A percentile compares a stretch with the other conserved stretches of the same genome.
Conservation (phyloP, 2,113 vertebrate species). For the Spizaetus ornatus region DNA sequence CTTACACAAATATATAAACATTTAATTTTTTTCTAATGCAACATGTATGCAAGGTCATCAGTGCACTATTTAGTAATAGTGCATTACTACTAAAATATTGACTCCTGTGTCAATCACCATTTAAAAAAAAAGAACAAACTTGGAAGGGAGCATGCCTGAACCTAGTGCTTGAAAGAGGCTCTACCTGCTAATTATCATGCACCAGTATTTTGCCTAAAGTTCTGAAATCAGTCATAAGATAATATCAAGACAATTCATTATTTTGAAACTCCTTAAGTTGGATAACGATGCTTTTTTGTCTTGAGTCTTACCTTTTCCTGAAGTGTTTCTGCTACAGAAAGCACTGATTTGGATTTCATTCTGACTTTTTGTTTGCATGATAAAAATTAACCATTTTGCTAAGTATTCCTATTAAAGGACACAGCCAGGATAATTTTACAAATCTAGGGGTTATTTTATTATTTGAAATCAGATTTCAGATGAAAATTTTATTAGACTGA, state of each 20-base stretch:
- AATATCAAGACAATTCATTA: neutral
- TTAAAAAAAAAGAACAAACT: neutral
- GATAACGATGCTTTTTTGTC: rapidly evolving
- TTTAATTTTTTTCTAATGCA: neutral
- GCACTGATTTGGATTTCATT: neutral
- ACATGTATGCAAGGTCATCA: neutral
- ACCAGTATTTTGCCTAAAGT: neutral
- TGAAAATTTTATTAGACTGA: neutral
- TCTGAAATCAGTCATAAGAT: neutral
- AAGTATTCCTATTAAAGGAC: neutral
- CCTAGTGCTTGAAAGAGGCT: neutral
- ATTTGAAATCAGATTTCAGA: neutral
- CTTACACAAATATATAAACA: neutral
- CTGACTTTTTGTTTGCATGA: neutral
- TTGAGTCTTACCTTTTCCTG: neutral
- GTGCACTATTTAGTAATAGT: neutral
- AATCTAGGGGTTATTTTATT: neutral
- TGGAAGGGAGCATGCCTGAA: neutral
- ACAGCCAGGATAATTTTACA: neutral
- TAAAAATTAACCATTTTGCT: neutral
- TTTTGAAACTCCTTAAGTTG: neutral
- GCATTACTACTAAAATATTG: neutral
- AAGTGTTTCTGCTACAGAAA: neutral
- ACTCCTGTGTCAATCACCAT: neutral
- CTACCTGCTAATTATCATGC: neutral